Evolutionary conservation across 1,140 invertebrate genomes (phyloP).

Genomic region (Drosophila ambigua): DNA sequence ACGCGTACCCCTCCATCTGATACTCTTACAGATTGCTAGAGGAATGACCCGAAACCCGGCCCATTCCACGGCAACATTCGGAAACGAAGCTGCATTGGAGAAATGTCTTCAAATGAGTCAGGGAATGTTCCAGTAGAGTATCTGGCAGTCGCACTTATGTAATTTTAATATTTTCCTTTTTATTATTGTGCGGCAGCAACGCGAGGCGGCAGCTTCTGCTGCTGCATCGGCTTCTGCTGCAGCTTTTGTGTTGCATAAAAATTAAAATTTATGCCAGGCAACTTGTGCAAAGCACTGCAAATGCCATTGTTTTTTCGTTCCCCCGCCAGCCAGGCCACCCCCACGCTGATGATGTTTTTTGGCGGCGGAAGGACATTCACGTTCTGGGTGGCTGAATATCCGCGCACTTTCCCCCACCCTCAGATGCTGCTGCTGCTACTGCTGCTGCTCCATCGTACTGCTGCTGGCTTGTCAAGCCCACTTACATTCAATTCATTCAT

Average conservation of each 20-base stretch:
- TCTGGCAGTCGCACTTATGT: not conserved
- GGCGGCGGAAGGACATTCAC: conserved; percentile 54
- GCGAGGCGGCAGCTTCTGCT: conserved; percentile 46
- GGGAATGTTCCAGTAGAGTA: conserved; percentile 1
- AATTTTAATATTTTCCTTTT: conserved; percentile 5
- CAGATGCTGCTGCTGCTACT: not conserved
- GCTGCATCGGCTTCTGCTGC: conserved; percentile 61
- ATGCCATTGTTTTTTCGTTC: conserved; percentile 67
- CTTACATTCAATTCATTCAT: conserved; percentile 54
- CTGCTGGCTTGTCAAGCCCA: conserved; percentile 45
- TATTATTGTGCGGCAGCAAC: conserved; percentile 35
- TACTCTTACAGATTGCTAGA: not conserved
- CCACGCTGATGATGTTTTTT: conserved; percentile 36
- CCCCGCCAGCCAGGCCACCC: not conserved
- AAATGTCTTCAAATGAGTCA: not conserved
- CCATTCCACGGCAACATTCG: not conserved
- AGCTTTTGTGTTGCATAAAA: conserved; percentile 78
- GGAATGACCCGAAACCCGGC: not conserved
- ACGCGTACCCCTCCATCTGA: not conserved
- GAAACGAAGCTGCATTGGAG: not conserved
- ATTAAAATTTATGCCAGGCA: conserved; percentile 78
- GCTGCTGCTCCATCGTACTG: not conserved
- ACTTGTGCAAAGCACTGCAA: conserved; percentile 77
- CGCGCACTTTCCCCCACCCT: not conserved
- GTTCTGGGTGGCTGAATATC: conserved; percentile 51